Conservation (phyloP, 2,797 vertebrate species). For the Phalanger gymnotis region DNA sequence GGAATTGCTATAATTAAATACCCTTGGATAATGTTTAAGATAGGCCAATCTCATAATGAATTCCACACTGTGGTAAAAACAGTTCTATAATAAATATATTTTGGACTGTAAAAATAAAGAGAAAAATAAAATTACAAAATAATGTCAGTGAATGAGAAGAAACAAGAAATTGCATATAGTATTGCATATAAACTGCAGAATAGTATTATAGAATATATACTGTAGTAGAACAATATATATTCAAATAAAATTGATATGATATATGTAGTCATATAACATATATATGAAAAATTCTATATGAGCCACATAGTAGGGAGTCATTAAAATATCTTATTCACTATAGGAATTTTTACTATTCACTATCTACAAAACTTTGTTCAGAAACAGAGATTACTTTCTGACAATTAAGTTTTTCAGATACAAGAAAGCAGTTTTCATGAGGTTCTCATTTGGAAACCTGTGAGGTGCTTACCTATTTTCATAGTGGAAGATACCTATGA, state of each 20-base stretch:
- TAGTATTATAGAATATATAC: not conserved
- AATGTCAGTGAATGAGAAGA: not conserved
- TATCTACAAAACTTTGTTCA: not conserved
- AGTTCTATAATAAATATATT: not conserved
- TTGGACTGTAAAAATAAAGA: conserved; percentile 1
- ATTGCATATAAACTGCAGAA: not conserved
- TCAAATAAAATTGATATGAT: not conserved
- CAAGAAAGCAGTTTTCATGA: not conserved
- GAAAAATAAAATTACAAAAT: not conserved
- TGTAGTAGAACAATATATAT: not conserved
- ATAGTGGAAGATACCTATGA: not conserved
- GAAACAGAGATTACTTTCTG: not conserved
- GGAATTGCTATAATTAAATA: not conserved
- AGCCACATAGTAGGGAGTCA: not conserved
- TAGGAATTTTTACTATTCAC: not conserved
- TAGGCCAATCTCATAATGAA: not conserved
- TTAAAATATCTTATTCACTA: not conserved
- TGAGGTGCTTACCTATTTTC: not conserved
- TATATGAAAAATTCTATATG: not conserved
- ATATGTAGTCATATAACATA: not conserved
- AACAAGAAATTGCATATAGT: too few species aligned
- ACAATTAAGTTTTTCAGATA: not conserved
- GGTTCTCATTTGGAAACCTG: not conserved
- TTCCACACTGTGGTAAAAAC: not conserved
- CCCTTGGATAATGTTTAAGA: not conserved